Base-by-base conservation (phyloP, 2,797 vertebrate genomes). In the Novumbra hubbsi region DNA sequence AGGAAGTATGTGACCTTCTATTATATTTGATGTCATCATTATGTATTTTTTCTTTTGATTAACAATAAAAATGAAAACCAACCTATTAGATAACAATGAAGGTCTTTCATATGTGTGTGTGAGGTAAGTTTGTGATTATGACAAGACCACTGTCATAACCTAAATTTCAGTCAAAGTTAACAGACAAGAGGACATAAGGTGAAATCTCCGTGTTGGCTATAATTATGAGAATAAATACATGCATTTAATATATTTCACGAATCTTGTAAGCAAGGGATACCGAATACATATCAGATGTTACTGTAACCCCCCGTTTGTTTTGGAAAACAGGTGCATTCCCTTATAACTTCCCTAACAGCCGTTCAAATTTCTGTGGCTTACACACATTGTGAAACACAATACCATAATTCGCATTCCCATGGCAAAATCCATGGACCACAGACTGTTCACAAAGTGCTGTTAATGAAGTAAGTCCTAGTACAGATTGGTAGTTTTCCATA, bases 341-440 rank as follows among this genome's bases (percentile, higher is more conserved):
- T 84, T 74, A 75, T 85, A 73, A 71, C 78, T 77, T 77, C 64
- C 76, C 30, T 21, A 78, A 72, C 88, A 91, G 88, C 87, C 89
- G 87, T 73, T 45, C 79, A 73, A 76, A 78, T 75, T 49, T 48
- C 48, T 41, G 63, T 69, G 60, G 45, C 38, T 75, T 66, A 67
- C 83, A 80, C 79, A 66, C 74, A 75, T 84, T 73, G 74, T 85
- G 90, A 89, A 90, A 91, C 85, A 90, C 88, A 91, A 92, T 90
- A 86, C 80, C 27, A 73, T 74, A 70, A 86, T 85, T 87, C 85
- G 82, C 80, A 74, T 83, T 83, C 71, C 60, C 45, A 77, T 81
- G 78, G 81, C 79, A 60, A 83, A 75, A 84, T 82, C 69, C 63
- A 17, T 80, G 84, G 88, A 82, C 83, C 80, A 73, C 74, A 79